Evolutionary conservation across 2,113 vertebrate genomes (phyloP).

Genomic region (Pituophis catenifer): DNA sequence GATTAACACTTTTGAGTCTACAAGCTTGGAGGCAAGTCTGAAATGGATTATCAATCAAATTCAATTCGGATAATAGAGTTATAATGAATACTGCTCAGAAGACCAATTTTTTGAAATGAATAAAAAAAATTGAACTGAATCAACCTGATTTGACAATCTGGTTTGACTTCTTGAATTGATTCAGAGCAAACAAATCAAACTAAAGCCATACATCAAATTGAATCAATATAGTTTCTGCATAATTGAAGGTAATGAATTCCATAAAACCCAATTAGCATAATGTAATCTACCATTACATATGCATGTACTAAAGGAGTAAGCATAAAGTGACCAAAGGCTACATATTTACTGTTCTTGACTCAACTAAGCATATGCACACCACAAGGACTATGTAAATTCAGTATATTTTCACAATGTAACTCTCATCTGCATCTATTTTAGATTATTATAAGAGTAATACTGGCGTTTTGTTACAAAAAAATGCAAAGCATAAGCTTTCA

Average conservation of each 20-base stretch:
- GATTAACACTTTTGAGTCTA: background rate
- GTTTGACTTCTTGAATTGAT: background rate
- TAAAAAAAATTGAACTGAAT: background rate
- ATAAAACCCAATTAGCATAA: background rate
- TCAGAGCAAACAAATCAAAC: background rate
- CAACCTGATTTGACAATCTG: background rate
- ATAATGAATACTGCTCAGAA: background rate
- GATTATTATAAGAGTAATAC: background rate
- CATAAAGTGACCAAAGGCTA: background rate
- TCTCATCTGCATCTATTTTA: background rate
- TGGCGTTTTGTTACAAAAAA: background rate
- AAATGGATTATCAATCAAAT: background rate
- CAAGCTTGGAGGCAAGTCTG: background rate
- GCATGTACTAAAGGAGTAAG: background rate
- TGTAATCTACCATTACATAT: background rate
- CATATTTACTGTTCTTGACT: background rate
- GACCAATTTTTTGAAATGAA: background rate
- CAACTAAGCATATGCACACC: background rate
- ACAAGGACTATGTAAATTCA: background rate
- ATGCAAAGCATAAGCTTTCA: background rate
- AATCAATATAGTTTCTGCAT: background rate
- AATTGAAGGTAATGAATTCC: background rate
- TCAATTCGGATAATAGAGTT: background rate
- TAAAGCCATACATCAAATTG: background rate
- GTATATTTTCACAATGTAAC: background rate